Conservation (phyloP, 2,113 vertebrate species). For the Tringa solitaria region DNA sequence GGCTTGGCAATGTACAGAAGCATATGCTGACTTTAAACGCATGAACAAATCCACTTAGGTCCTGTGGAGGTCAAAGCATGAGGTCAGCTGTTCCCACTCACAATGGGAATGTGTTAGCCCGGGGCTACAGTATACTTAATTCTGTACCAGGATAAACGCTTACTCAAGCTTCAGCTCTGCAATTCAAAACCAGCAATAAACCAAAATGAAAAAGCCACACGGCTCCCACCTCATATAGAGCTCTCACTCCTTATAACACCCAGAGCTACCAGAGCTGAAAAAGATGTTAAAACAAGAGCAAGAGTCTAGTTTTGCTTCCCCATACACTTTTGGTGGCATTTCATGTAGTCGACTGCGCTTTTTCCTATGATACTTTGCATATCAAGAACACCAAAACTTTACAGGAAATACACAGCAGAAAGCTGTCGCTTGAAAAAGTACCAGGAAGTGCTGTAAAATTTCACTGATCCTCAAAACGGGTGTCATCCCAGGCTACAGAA, state of each 20-base stretch:
- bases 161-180: not conserved
- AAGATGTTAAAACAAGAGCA: not conserved
- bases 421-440: not conserved
- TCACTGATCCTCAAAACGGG: not conserved
- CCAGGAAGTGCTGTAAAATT: not conserved
- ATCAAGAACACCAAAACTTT: not conserved
- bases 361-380: not conserved
- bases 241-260: not conserved
- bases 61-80: not conserved
- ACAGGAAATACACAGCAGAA: not conserved
- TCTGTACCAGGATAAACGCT: not conserved
- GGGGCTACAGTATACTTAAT: not conserved
- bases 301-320: not conserved
- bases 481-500: not conserved
- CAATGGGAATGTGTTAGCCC: not conserved
- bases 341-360: not conserved
- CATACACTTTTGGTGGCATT: not conserved
- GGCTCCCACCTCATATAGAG: not conserved
- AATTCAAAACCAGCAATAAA: not conserved
- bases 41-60: constrained; percentile 22
- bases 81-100: constrained; percentile 20
- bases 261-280: not conserved
- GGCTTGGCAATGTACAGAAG: constrained; percentile 8
- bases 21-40: constrained; percentile 24
- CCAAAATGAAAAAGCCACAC: not conserved